Conservation (phyloP, 2,113 vertebrate genomes). For the Heterotilapia buettikoferi region DNA sequence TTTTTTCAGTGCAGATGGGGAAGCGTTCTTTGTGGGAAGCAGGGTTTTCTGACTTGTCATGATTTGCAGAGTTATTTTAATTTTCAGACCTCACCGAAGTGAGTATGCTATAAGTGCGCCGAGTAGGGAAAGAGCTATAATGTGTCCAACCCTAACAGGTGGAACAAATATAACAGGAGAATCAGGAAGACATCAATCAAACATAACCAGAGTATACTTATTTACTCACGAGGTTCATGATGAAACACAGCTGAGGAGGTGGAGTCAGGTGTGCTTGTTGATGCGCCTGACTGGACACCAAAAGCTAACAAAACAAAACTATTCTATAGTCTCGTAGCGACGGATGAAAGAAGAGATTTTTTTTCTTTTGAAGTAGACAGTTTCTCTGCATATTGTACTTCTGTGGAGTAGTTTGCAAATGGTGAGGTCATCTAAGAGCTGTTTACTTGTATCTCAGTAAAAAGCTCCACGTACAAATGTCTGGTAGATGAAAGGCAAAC, state of each 20-base stretch:
- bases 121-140: background rate
- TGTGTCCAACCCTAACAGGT: background rate
- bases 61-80: background rate
- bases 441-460: background rate
- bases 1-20: background rate
- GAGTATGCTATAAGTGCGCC: background rate
- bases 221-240: background rate
- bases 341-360: background rate
- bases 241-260: background rate
- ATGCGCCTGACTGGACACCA: background rate
- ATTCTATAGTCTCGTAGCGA: background rate
- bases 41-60: background rate
- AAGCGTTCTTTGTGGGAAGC: background rate
- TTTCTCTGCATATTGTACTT: background rate
- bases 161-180: constrained; percentile 23
- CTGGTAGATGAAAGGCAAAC: background rate
- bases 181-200: background rate
- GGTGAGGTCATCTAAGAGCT: background rate
- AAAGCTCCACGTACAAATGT: background rate
- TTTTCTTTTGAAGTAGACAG: background rate
- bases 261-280: background rate
- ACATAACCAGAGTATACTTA: background rate
- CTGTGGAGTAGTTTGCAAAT: background rate
- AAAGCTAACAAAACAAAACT: background rate
- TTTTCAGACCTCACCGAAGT: background rate